These are phyloP conservation scores for Lamellibrachia satsuma DNA, from an alignment of 2,888 invertebrate species.

Conservation along the genomic window DNA sequence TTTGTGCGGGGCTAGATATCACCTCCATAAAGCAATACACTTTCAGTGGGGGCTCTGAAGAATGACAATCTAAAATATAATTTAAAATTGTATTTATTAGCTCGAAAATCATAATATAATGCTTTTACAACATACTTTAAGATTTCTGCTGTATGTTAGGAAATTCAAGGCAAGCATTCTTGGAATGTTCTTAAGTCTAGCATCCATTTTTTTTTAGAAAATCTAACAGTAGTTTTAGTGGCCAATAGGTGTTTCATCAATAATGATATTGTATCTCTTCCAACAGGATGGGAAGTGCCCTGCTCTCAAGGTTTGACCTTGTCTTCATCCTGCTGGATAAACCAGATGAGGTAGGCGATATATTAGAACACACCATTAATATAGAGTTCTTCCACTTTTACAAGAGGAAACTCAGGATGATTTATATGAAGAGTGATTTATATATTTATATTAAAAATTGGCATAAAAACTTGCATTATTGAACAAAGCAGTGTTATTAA, in stretches of 20 bases:
- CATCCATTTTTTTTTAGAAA: no score
- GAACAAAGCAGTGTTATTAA: no score
- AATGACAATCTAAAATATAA: no score
- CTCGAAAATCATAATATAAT: no score
- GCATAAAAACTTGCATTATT: neutral
- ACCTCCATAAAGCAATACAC: no score
- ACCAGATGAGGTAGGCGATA: slow-evolving; percentile 76
- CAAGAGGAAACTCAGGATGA: neutral
- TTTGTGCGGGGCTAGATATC: no score
- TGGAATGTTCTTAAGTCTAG: no score
- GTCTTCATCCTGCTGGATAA: slow-evolving; percentile 89
- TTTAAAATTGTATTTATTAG: no score
- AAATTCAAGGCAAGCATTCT: no score
- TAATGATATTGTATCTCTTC: slow-evolving; percentile 26
- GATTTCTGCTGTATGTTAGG: no score
- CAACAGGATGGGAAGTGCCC: slow-evolving; percentile 76
- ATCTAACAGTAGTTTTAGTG: neutral
- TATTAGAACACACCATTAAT: neutral
- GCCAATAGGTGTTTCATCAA: neutral
- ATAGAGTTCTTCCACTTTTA: neutral
- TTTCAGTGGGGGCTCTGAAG: no score
- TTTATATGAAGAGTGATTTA: neutral
- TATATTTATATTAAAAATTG: neutral
- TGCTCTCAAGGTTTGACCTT: slow-evolving; percentile 90
- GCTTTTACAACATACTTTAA: no score